Percentiles rank a stretch among this genome's conserved stretches.
Evolutionary conservation across 2,888 invertebrate species (phyloP).

Genomic region (Eugnorisma glareosa): DNA sequence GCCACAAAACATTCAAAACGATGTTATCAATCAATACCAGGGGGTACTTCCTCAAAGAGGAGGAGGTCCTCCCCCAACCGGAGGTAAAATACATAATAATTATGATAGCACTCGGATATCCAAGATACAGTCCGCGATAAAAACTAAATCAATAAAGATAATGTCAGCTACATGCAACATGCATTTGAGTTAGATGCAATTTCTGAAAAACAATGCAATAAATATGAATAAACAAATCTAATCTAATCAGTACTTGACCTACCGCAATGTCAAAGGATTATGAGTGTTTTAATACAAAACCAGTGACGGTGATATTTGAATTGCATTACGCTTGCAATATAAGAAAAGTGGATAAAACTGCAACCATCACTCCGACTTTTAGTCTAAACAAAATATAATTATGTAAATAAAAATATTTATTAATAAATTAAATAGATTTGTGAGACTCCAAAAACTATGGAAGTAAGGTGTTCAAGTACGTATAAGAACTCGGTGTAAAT

Average conservation of each 20-base stretch:
- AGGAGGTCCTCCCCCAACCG: neutral
- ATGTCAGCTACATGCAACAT: slow-evolving; percentile 28
- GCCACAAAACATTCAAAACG: neutral
- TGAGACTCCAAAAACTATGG: neutral
- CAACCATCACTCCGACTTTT: neutral
- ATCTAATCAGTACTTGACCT: slow-evolving; percentile 45
- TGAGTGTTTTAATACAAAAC: neutral
- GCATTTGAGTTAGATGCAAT: slow-evolving; percentile 39
- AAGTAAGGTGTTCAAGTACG: neutral
- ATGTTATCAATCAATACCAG: neutral
- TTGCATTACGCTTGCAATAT: neutral
- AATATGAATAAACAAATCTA: slow-evolving; percentile 14
- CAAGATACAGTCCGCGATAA: slow-evolving; percentile 16
- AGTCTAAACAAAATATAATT: neutral
- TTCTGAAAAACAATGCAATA: slow-evolving; percentile 46
- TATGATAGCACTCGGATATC: slow-evolving; percentile 12
- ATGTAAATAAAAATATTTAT: neutral
- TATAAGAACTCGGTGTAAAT: neutral
- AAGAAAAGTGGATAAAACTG: neutral
- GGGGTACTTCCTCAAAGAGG: neutral
- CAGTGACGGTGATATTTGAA: slow-evolving; percentile 2
- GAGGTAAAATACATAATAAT: neutral
- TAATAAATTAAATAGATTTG: no score
- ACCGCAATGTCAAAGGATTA: slow-evolving; percentile 32
- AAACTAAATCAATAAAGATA: slow-evolving; percentile 31